phyloP scores from a whole-genome alignment of 2,113 vertebrate genomes.

The Lathamus discolor region DNA sequence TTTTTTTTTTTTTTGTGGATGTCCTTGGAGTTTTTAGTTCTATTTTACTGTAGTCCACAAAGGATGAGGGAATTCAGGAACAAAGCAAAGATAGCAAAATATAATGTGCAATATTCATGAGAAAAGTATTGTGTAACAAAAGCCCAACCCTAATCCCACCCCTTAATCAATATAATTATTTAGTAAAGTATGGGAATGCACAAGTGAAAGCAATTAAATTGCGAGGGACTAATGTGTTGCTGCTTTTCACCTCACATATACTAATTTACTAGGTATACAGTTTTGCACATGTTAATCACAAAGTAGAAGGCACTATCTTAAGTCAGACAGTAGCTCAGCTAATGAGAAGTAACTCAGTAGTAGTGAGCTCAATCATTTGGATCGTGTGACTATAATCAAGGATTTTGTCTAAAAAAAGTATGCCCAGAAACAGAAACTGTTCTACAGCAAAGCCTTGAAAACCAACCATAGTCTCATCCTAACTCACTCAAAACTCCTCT shows the following conservation, averaged over 20 bases:
- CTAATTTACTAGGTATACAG: neutral
- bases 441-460: slow-evolving; percentile 5
- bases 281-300: neutral
- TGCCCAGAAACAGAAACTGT: neutral
- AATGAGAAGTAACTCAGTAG: neutral
- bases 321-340: neutral
- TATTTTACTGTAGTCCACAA: neutral
- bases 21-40: neutral
- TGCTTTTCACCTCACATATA: neutral
- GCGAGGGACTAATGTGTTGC: neutral
- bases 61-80: neutral
- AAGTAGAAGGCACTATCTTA: neutral
- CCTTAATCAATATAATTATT: slow-evolving; percentile 2
- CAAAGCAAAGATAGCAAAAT: neutral
- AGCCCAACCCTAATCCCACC: neutral
- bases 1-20: neutral
- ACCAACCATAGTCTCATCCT: neutral
- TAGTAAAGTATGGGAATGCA: neutral
- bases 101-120: neutral
- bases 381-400: neutral
- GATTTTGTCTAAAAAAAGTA: neutral
- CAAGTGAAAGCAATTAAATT: neutral
- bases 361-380: neutral
- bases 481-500: neutral
- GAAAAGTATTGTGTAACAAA: neutral